Conservation (phyloP, 2,888 invertebrate species). For the Coleophora deauratella region DNA sequence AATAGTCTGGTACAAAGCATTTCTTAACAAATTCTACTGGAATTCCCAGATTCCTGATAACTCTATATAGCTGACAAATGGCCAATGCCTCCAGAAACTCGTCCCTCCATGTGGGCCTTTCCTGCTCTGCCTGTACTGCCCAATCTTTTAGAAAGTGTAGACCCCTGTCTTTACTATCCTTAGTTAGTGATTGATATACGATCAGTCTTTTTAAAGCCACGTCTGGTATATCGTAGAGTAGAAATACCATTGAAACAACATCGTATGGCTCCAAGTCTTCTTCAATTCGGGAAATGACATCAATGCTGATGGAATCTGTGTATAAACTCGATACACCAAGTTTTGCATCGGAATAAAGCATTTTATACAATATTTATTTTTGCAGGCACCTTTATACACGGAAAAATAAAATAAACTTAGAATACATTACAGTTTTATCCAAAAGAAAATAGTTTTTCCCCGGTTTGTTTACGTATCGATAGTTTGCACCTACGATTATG, state of each 20-base stretch:
- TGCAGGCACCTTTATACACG: too few species aligned
- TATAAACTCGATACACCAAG: neutral
- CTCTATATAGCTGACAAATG: conserved; percentile 44
- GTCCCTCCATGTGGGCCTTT: conserved; percentile 43
- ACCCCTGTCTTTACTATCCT: conserved; percentile 32
- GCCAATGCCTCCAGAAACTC: conserved; percentile 59
- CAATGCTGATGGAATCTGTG: conserved; percentile 30
- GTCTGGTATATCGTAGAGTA: conserved; percentile 54
- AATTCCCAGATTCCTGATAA: conserved; percentile 53
- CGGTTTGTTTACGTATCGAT: too few species aligned
- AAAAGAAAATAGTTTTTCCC: too few species aligned
- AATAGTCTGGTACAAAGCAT: conserved; percentile 38
- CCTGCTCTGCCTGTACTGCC: conserved; percentile 43
- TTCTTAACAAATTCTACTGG: conserved; percentile 34
- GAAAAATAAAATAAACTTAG: too few species aligned
- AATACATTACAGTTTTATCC: too few species aligned
- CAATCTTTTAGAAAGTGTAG: conserved; percentile 52
- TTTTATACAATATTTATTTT: conserved; percentile 16
- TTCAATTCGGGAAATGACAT: conserved; percentile 46
- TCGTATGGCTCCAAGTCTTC: conserved; percentile 52
- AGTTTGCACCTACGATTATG: too few species aligned
- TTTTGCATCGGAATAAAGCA: conserved; percentile 34
- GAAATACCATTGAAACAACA: conserved; percentile 53
- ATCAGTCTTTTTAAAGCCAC: conserved; percentile 52
- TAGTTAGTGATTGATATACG: conserved; percentile 45